Evolutionary conservation across 2,113 vertebrate species (phyloP).

Genomic region (Grallaria varia): DNA sequence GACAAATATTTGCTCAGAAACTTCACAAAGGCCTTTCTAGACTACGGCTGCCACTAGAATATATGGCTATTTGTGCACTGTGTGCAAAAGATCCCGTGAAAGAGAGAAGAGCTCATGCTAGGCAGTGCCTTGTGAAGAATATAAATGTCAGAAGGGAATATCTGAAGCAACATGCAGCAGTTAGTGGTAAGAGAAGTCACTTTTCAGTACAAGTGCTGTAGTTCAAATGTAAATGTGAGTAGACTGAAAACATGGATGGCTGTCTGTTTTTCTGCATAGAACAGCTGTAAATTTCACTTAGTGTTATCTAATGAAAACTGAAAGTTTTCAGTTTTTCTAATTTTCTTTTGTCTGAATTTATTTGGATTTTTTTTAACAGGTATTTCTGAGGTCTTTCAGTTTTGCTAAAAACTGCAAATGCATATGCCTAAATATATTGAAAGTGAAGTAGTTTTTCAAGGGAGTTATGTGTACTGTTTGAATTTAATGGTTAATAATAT

Average conservation of each 20-base stretch:
- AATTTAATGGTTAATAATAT: neutral
- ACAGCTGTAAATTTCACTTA: neutral
- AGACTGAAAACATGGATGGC: neutral
- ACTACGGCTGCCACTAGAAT: constrained; percentile 93
- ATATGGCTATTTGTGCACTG: constrained; percentile 95
- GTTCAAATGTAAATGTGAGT: neutral
- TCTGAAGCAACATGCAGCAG: constrained; percentile 96
- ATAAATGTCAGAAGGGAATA: constrained; percentile 96
- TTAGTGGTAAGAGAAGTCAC: constrained; percentile 85
- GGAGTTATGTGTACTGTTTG: neutral
- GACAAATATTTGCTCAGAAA: constrained; percentile 96
- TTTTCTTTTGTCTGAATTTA: neutral
- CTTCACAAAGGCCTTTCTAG: constrained; percentile 95
- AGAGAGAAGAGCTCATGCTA: constrained; percentile 93
- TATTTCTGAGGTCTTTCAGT: neutral
- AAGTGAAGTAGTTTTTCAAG: neutral
- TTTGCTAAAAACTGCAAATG: neutral
- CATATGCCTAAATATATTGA: neutral
- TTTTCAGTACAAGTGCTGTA: neutral
- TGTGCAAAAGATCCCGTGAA: constrained; percentile 98
- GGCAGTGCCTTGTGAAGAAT: constrained; percentile 97
- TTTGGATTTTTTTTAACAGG: neutral
- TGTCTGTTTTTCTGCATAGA: neutral
- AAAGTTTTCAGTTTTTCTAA: neutral
- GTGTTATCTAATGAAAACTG: neutral